These are phyloP conservation scores for Montipora capitata DNA, from an alignment of 92 coral and sea anemone species.

Conservation along the genomic window DNA sequence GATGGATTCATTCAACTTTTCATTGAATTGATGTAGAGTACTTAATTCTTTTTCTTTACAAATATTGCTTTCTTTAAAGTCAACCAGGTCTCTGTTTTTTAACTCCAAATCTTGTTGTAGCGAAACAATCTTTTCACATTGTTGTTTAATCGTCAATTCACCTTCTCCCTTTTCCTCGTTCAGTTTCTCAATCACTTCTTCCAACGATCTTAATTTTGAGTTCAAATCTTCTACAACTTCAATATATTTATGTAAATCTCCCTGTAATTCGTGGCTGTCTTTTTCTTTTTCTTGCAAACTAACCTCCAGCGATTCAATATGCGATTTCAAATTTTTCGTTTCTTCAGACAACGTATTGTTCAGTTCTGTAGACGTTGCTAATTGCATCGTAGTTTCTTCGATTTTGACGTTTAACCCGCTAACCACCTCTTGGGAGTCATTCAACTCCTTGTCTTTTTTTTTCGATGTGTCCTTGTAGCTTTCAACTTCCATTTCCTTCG, in stretches of 20 bases:
- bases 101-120: constrained; percentile 59
- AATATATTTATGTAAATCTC: constrained; percentile 73
- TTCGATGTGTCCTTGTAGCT: constrained; percentile 46
- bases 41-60: constrained; percentile 74
- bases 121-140: constrained; percentile 57
- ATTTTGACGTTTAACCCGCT: constrained; percentile 73
- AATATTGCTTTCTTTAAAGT: constrained; percentile 57
- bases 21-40: constrained; percentile 54
- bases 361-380: constrained; percentile 64
- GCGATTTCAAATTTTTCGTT: constrained; percentile 65
- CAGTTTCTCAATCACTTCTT: constrained; percentile 58
- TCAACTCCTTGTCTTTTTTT: constrained; percentile 76
- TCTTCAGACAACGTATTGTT: constrained; percentile 61
- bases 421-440: constrained; percentile 75
- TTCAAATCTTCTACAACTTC: constrained; percentile 54
- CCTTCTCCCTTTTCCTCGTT: constrained; percentile 38
- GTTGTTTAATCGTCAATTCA: constrained; percentile 45
- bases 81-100: constrained; percentile 18
- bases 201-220: constrained; percentile 64
- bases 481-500: constrained; percentile 60
- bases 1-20: constrained; percentile 43
- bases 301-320: constrained; percentile 46
- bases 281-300: constrained; percentile 64
- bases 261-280: constrained; percentile 62
- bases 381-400: constrained; percentile 69